phyloP scores from a whole-genome alignment of 1,140 invertebrate genomes.

The Nomia melanderi region DNA sequence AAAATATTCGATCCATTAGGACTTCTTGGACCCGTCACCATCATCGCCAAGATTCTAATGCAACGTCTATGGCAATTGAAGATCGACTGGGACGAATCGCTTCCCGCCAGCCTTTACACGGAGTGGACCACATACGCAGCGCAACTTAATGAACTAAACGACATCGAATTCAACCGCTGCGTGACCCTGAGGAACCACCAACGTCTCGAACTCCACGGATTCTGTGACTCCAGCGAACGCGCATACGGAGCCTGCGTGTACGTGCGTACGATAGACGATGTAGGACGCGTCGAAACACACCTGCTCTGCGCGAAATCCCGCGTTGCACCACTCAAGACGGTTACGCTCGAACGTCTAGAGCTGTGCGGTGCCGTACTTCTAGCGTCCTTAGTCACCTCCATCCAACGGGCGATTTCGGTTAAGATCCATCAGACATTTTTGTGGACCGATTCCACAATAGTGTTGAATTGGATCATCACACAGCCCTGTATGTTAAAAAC shows the following conservation, averaged over 20 bases:
- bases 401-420: not conserved
- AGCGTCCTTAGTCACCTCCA: not conserved
- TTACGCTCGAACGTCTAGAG: not conserved
- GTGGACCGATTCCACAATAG: slow-evolving; percentile 75
- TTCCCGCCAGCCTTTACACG: not conserved
- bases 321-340: slow-evolving; percentile 20
- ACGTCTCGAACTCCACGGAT: slow-evolving; percentile 21
- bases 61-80: slow-evolving; percentile 15
- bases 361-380: not conserved
- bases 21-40: not conserved
- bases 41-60: slow-evolving; percentile 19
- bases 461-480: slow-evolving; percentile 56
- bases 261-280: not conserved
- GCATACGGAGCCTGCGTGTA: slow-evolving; percentile 26
- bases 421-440: not conserved
- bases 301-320: slow-evolving; percentile 18
- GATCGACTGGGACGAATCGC: slow-evolving; percentile 10
- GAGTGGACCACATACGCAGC: not conserved
- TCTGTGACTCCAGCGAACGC: slow-evolving; percentile 22
- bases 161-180: not conserved
- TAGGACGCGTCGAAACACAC: not conserved
- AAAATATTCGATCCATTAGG: slow-evolving; percentile 23
- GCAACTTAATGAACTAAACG: not conserved
- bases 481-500: slow-evolving; percentile 64
- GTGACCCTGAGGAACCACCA: too few relatives aligned